phyloP scores from a whole-genome alignment of 2,888 invertebrate species.

The Pseudoips prasinana region DNA sequence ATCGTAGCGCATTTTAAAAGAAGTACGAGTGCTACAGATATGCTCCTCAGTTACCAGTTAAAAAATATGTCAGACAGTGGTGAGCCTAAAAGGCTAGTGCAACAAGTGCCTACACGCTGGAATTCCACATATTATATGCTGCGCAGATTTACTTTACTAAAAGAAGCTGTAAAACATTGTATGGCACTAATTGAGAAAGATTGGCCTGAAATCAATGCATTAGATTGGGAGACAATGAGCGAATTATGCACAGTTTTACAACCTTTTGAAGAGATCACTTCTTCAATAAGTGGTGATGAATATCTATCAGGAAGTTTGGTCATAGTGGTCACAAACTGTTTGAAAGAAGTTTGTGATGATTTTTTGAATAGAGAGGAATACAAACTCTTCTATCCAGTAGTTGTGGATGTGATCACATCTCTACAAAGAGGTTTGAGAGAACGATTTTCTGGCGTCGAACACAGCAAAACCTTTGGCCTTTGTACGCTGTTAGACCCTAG shows the following conservation, averaged over 20 bases:
- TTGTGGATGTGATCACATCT: background rate
- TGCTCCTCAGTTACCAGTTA: constrained; percentile 18
- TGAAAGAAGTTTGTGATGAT: constrained; percentile 4
- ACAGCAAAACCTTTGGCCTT: constrained; percentile 7
- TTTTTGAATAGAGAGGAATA: constrained; percentile 3
- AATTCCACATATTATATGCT: constrained; percentile 27
- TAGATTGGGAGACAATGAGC: constrained; percentile 2
- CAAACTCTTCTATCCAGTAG: constrained; percentile 1
- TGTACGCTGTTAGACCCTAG: constrained; percentile 16
- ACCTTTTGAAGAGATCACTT: constrained; percentile 16
- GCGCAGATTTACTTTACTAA: constrained; percentile 16
- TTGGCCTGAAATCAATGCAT: constrained; percentile 2
- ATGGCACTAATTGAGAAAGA: constrained; percentile 12
- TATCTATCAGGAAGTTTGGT: constrained; percentile 19
- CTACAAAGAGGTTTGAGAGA: constrained; percentile 6
- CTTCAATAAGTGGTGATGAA: constrained; percentile 17
- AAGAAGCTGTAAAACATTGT: constrained; percentile 8
- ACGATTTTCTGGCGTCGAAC: constrained; percentile 3
- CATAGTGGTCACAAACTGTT: constrained; percentile 4
- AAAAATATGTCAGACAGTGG: constrained; percentile 9
- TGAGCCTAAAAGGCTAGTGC: constrained; percentile 18
- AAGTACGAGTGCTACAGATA: constrained; percentile 20
- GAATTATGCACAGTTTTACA: constrained; percentile 1
- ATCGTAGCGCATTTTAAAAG: constrained; percentile 25
- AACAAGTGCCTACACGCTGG: constrained; percentile 24